Percentiles rank a stretch among this genome's conserved stretches.
Evolutionary conservation across 2,888 invertebrate genomes (phyloP).

Genomic region (Cerastis leucographa): DNA sequence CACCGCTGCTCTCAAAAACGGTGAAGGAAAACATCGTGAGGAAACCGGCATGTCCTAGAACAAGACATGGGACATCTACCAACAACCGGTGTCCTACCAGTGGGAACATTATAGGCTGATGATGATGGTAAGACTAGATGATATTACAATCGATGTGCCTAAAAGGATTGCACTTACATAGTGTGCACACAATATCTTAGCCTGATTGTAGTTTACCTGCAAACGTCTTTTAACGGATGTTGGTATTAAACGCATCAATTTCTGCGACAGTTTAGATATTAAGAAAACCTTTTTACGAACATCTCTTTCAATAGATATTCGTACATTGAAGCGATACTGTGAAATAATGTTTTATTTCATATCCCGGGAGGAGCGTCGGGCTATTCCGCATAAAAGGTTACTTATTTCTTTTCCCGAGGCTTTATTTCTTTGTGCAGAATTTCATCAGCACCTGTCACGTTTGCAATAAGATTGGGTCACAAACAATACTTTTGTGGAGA

Average conservation of each 20-base stretch:
- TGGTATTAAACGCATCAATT: conserved; percentile 14
- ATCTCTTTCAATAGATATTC: conserved; percentile 31
- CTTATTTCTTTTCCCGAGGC: conserved; percentile 30
- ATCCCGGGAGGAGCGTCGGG: conserved; percentile 13
- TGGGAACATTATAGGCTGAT: no score
- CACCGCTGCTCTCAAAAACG: no score
- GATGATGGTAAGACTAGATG: no score
- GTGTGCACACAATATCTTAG: background rate
- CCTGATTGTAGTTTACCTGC: background rate
- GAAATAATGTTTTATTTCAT: conserved; percentile 49
- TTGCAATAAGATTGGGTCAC: conserved; percentile 34
- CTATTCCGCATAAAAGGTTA: conserved; percentile 30
- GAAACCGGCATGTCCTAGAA: no score
- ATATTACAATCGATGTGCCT: background rate
- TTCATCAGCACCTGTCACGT: conserved; percentile 50
- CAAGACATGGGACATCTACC: no score
- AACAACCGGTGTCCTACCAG: no score
- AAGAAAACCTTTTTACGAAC: conserved; percentile 8
- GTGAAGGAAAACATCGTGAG: no score
- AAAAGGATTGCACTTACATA: background rate
- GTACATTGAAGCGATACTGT: conserved; percentile 24
- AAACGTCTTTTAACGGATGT: background rate
- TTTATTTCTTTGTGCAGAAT: conserved; percentile 40
- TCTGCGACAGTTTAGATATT: background rate
- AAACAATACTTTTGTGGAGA: conserved; percentile 26